These are phyloP conservation scores for Pygocentrus nattereri DNA, from an alignment of 2,797 vertebrate genomes.

Conservation along the genomic window DNA sequence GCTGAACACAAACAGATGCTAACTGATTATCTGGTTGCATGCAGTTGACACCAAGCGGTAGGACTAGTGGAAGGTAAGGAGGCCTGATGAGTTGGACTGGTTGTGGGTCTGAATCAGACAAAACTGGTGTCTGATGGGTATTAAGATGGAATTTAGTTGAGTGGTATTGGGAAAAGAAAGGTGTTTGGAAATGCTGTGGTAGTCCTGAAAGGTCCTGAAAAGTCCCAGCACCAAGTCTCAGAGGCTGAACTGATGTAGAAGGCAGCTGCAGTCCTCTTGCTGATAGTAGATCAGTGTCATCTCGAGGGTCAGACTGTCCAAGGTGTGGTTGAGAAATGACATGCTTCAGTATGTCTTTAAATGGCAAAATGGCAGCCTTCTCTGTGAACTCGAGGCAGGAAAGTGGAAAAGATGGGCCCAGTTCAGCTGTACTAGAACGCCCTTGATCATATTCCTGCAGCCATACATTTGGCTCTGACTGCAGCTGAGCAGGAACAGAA, in stretches of 20 bases:
- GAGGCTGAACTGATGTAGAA: background rate
- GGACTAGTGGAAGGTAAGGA: background rate
- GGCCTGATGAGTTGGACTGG: background rate
- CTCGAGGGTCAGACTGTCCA: background rate
- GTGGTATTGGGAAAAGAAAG: background rate
- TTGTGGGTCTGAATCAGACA: background rate
- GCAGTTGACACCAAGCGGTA: background rate
- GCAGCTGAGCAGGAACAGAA: background rate
- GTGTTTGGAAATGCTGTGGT: background rate
- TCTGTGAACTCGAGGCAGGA: background rate
- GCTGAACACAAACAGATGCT: too few relatives aligned
- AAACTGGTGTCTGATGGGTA: background rate
- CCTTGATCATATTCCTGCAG: background rate
- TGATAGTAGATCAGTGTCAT: background rate
- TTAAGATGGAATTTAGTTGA: background rate
- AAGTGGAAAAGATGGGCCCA: background rate
- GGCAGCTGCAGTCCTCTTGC: background rate
- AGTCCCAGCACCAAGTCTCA: background rate
- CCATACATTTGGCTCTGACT: background rate
- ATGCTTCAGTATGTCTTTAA: background rate
- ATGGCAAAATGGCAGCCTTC: background rate
- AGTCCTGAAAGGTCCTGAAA: background rate
- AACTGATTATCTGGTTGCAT: background rate
- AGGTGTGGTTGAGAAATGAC: background rate
- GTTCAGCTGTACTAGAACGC: background rate